These are phyloP conservation scores for Nyctereutes procyonoides DNA, from an alignment of 2,113 vertebrate species.

Conservation along the genomic window DNA sequence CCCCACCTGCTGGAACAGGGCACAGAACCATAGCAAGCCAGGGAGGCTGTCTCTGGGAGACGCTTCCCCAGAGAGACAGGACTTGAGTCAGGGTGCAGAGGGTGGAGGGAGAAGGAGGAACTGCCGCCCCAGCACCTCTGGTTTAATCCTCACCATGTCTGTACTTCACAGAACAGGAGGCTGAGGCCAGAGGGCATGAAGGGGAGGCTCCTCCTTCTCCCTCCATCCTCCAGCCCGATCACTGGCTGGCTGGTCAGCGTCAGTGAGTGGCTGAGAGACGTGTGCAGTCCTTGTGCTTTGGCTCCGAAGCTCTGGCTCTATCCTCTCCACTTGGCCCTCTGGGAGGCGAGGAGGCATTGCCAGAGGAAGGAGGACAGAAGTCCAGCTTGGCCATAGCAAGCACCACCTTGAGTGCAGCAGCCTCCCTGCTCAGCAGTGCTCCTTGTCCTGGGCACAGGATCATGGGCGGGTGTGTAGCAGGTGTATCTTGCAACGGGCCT, in stretches of 20 bases:
- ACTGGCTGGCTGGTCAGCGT: too few species aligned
- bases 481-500: too few species aligned
- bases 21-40: background rate
- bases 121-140: background rate
- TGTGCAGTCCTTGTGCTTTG: accelerated
- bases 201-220: too few species aligned
- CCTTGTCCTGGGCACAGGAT: background rate
- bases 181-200: background rate
- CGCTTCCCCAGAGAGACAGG: background rate
- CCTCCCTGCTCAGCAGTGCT: too few species aligned
- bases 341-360: background rate
- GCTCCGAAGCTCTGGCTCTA: background rate
- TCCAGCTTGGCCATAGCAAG: background rate
- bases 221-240: too few species aligned
- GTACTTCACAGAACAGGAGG: background rate
- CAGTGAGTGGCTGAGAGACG: background rate
- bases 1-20: background rate
- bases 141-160: background rate
- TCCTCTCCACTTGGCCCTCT: background rate
- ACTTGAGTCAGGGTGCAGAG: background rate
- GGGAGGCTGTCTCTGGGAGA: background rate
- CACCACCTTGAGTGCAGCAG: too few species aligned
- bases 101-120: background rate
- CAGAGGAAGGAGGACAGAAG: background rate
- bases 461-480: accelerated